Conservation (phyloP, 2,888 invertebrate species). For the Noctua janthina region DNA sequence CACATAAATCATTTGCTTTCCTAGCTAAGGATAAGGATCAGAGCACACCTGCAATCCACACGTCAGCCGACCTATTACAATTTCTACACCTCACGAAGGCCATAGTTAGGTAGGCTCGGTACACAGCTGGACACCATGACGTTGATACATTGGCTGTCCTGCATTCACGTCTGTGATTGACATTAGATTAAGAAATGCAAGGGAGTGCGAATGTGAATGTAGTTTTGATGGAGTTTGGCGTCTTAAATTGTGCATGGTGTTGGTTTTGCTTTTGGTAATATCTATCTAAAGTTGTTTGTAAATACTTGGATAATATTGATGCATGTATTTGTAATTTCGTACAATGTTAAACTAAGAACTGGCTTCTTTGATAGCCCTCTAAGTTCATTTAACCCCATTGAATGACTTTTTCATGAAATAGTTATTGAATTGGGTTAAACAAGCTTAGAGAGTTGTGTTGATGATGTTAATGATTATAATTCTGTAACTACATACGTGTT, state of each 20-base stretch:
- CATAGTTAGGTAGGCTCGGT: background rate
- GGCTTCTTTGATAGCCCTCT: too few relatives aligned
- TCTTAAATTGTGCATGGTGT: background rate
- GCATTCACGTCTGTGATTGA: conserved; percentile 40
- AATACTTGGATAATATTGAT: background rate
- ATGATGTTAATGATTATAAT: too few relatives aligned
- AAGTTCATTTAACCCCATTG: too few relatives aligned
- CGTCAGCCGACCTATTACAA: conserved; percentile 17
- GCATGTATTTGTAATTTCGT: background rate
- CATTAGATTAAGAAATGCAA: conserved; percentile 27
- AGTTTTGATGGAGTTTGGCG: conserved; percentile 1
- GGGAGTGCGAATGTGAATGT: conserved; percentile 18
- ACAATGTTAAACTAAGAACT: background rate
- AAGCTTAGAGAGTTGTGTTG: too few relatives aligned
- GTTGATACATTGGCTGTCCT: conserved; percentile 53
- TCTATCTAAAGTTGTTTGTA: background rate
- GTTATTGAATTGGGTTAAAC: too few relatives aligned
- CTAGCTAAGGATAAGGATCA: background rate
- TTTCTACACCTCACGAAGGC: conserved; percentile 22
- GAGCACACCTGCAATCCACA: conserved; percentile 28
- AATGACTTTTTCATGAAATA: too few relatives aligned
- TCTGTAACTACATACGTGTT: too few relatives aligned
- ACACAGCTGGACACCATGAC: conserved; percentile 40
- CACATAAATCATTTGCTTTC: background rate
- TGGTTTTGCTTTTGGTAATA: background rate